Evolutionary conservation across 2,888 invertebrate species (phyloP), one percentile per base, ranked within the genome.

Genomic region (Parnassius smintheus): DNA sequence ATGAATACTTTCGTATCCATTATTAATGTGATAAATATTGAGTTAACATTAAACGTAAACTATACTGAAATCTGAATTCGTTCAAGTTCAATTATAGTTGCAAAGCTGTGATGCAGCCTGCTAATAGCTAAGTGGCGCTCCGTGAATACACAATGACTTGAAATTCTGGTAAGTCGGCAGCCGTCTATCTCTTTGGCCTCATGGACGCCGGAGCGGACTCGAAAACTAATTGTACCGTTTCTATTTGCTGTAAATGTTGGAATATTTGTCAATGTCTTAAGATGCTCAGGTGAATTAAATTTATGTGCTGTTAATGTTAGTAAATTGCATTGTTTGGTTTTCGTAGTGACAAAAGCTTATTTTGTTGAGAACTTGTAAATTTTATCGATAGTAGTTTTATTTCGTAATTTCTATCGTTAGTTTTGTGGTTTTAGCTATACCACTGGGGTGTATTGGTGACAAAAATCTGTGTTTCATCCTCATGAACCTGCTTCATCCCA

Each of bases 111-210:
- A 22, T 22, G 51, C 52, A 56, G 46, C 52, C 53, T 48, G 13
- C 41, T 62, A 62, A 57, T 53, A 48, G n/a, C 35, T 53, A 35
- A 53, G 57, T 45, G 56, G 12, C 42, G 56, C 56, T 53, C 42
- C 25, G 46, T 41, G 57, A 61, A 62, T 57, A 56, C 41, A 62
- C 48, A 57, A 57, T 42, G 52, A 56, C 42, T 62, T 52, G 13
- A 49, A 49, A 9, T 13, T 49, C 49, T 49, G 49, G 1, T 49
- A 13, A 49, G 8, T 49, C 52, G 52, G 44, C 45, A 12, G 51
- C 35, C 51, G 51, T 13, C 51, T 22, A 49, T 49, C 49, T 49
- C 49, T 49, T 49, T 13, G 41, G 56, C 51, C 55, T 49, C 25
- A 49, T 8, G n/a, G 35, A 49, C 35, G 22, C 25, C 35, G 51